phyloP scores from a whole-genome alignment of 2,888 invertebrate species.

The Blomia tropicalis region DNA sequence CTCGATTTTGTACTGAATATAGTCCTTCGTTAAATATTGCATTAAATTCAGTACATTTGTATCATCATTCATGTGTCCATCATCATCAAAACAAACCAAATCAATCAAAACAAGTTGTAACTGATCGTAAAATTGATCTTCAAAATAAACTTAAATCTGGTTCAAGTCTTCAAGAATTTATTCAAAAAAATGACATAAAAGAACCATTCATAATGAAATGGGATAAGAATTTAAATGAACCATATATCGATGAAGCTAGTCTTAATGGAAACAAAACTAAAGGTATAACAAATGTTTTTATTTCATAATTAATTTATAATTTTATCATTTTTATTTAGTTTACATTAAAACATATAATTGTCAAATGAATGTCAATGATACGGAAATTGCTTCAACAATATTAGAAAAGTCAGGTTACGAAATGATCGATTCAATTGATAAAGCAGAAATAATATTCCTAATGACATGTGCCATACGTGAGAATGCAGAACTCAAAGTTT shows the following conservation, averaged over 20 bases:
- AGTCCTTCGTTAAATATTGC: too few species aligned
- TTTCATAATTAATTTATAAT: too few species aligned
- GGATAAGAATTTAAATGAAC: background rate
- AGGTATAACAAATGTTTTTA: too few species aligned
- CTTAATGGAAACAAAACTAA: background rate
- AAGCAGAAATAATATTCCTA: constrained; percentile 64
- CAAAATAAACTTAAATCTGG: background rate
- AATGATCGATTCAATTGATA: constrained; percentile 48
- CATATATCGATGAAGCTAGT: background rate
- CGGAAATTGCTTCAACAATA: constrained; percentile 81
- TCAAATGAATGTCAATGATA: constrained; percentile 88
- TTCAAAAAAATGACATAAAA: background rate
- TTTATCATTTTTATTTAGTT: background rate
- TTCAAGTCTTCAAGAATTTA: background rate
- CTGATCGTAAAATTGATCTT: background rate
- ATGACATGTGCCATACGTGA: constrained; percentile 91
- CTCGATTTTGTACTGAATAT: too few species aligned
- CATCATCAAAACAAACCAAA: too few species aligned
- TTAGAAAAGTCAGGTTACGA: constrained; percentile 57
- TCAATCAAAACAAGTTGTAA: too few species aligned
- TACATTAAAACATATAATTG: constrained; percentile 17
- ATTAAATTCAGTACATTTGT: too few species aligned
- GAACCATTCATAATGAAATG: constrained; percentile 8
- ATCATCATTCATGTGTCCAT: too few species aligned
- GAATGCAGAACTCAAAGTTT: constrained; percentile 80